Evolutionary conservation across 2,888 invertebrate genomes (phyloP).

Genomic region (Tenthredo scrophulariae): DNA sequence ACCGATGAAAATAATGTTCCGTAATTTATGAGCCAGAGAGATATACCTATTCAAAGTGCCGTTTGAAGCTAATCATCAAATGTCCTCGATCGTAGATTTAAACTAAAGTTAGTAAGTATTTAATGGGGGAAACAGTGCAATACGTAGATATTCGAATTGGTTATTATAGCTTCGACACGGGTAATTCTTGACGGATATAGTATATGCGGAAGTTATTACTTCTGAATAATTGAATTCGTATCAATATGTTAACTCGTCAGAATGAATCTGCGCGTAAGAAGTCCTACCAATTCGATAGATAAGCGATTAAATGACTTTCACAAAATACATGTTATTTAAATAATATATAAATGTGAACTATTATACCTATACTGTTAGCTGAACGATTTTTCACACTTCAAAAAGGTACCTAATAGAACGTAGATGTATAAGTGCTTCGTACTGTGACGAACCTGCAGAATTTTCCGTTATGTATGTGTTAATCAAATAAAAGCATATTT

Average conservation of each 20-base stretch:
- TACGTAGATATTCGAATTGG: conserved; percentile 49
- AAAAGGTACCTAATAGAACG: conserved; percentile 73
- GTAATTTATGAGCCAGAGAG: conserved; percentile 12
- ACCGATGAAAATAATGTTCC: conserved; percentile 1
- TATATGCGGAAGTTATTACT: not conserved
- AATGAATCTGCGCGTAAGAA: not conserved
- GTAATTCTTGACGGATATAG: not conserved
- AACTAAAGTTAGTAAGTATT: conserved; percentile 55
- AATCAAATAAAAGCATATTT: conserved; percentile 47
- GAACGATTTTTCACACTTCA: conserved; percentile 73
- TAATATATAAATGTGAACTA: not conserved
- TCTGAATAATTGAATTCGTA: not conserved
- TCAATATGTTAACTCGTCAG: not conserved
- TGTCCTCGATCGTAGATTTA: conserved; percentile 23
- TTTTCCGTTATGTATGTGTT: conserved; percentile 39
- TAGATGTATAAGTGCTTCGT: conserved; percentile 63
- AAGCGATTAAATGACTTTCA: not conserved
- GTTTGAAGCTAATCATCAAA: not conserved
- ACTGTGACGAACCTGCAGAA: conserved; percentile 49
- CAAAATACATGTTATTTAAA: not conserved
- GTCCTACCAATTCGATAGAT: not conserved
- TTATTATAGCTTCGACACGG: not conserved
- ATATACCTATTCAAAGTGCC: not conserved
- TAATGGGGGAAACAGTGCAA: conserved; percentile 62
- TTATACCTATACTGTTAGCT: conserved; percentile 41